Conservation (phyloP, 92 coral and sea anemone species). For the Actinostola sp. region DNA sequence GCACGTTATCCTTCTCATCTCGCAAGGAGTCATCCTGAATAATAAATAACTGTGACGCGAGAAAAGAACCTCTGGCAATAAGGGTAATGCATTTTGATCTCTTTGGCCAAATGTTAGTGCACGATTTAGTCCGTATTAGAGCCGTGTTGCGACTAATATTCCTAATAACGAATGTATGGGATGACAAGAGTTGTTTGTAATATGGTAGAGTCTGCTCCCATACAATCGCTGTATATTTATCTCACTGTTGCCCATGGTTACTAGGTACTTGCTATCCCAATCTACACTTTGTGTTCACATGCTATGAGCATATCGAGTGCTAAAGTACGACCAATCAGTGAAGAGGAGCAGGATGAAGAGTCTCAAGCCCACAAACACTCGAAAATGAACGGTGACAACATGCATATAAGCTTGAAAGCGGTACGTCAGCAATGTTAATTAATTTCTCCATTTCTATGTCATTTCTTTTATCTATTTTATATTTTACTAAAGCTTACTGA, state of each 20-base stretch:
- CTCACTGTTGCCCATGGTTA: neutral
- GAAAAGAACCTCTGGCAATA: too few relatives aligned
- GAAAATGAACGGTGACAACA: neutral
- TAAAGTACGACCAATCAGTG: neutral
- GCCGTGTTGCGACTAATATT: too few relatives aligned
- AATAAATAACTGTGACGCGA: too few relatives aligned
- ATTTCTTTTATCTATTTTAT: neutral
- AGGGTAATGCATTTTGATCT: too few relatives aligned
- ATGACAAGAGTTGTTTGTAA: too few relatives aligned
- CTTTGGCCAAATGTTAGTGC: too few relatives aligned
- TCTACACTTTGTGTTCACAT: constrained; percentile 50
- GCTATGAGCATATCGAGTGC: constrained; percentile 16
- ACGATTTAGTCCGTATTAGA: too few relatives aligned
- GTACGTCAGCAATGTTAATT: neutral
- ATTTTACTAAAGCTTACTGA: neutral
- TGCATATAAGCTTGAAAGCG: constrained; percentile 6
- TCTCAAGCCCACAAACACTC: neutral
- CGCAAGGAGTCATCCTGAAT: too few relatives aligned
- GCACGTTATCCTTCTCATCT: too few relatives aligned
- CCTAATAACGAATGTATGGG: too few relatives aligned
- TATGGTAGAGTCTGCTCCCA: too few relatives aligned
- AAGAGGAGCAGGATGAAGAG: constrained; percentile 17
- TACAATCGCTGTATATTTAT: neutral
- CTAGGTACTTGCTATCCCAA: constrained; percentile 30
- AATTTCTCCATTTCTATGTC: neutral